Percentiles rank a stretch among this genome's conserved stretches.
Evolutionary conservation across 1,140 invertebrate species (phyloP).

Genomic region (Pogonognathellus flavescens): DNA sequence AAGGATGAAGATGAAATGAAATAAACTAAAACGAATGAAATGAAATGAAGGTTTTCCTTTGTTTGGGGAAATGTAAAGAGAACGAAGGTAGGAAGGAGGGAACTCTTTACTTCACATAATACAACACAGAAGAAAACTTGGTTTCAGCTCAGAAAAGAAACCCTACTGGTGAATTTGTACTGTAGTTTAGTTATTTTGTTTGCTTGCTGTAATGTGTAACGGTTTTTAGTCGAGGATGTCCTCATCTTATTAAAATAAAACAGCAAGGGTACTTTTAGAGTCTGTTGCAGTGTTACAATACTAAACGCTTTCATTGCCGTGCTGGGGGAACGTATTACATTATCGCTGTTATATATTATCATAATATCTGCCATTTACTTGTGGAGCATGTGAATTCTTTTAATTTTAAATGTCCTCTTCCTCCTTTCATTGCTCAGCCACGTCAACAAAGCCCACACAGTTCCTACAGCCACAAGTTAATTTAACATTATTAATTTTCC

Average conservation of each 20-base stretch:
- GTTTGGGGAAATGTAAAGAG: constrained; percentile 29
- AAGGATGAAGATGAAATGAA: constrained; percentile 42
- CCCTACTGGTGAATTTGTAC: too few species aligned
- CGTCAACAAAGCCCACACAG: too few species aligned
- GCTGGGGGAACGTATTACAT: not conserved
- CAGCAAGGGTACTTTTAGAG: constrained; percentile 14
- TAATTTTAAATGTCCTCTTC: too few species aligned
- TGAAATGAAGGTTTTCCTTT: constrained; percentile 31
- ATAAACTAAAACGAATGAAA: constrained; percentile 48
- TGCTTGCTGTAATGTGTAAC: too few species aligned
- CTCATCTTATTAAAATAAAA: constrained; percentile 34
- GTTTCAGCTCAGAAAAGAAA: too few species aligned
- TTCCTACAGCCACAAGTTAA: too few species aligned
- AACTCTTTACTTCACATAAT: too few species aligned
- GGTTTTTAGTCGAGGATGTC: not conserved
- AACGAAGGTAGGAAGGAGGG: not conserved
- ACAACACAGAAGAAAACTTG: too few species aligned
- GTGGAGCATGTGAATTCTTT: not conserved
- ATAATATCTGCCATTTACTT: not conserved
- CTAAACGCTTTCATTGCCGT: not conserved
- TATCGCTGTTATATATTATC: not conserved
- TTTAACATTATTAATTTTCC: too few species aligned
- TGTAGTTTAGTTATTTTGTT: too few species aligned
- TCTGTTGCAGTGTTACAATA: not conserved
- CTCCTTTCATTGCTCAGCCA: too few species aligned